A percentile compares a stretch with the other conserved stretches of the same genome.
Evolutionary conservation across 2,888 invertebrate genomes (phyloP).

Genomic region (Ariolimax columbianus): DNA sequence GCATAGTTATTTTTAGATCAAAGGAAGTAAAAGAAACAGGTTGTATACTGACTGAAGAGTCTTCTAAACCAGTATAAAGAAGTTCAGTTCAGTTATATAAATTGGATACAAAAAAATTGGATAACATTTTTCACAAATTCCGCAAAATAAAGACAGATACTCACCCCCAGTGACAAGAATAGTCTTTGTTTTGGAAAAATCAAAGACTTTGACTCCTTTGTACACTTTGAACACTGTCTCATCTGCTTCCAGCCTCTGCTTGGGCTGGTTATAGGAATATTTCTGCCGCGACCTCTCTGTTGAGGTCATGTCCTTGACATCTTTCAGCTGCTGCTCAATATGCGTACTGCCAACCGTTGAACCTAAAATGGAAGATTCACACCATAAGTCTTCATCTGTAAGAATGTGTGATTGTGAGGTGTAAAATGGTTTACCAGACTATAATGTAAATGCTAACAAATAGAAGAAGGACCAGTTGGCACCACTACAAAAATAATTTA

Average conservation of each 20-base stretch:
- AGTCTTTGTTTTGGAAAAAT: constrained; percentile 78
- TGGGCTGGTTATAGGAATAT: constrained; percentile 66
- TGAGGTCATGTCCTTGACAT: constrained; percentile 68
- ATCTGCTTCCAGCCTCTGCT: constrained; percentile 73
- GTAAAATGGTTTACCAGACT: not conserved
- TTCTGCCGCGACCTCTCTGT: constrained; percentile 60
- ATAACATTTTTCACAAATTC: too few relatives aligned
- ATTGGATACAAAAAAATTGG: too few relatives aligned
- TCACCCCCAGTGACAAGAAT: constrained; percentile 78
- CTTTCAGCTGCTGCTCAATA: constrained; percentile 76
- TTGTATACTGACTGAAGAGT: too few relatives aligned
- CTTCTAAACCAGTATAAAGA: too few relatives aligned
- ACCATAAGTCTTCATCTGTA: not conserved
- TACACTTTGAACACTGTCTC: constrained; percentile 78
- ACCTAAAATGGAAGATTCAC: constrained; percentile 61
- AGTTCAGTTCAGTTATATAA: too few relatives aligned
- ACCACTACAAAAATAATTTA: too few relatives aligned
- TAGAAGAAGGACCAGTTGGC: too few relatives aligned
- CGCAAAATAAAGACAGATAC: not conserved
- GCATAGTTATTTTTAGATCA: too few relatives aligned
- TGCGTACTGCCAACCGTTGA: constrained; percentile 77
- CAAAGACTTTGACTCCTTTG: constrained; percentile 79
- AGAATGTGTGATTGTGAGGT: not conserved
- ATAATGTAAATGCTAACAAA: too few relatives aligned
- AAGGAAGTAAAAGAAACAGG: too few relatives aligned